Percentiles rank a stretch among this genome's conserved stretches.
Evolutionary conservation across 2,113 vertebrate genomes (phyloP).

Genomic region (Labrus mixtus): DNA sequence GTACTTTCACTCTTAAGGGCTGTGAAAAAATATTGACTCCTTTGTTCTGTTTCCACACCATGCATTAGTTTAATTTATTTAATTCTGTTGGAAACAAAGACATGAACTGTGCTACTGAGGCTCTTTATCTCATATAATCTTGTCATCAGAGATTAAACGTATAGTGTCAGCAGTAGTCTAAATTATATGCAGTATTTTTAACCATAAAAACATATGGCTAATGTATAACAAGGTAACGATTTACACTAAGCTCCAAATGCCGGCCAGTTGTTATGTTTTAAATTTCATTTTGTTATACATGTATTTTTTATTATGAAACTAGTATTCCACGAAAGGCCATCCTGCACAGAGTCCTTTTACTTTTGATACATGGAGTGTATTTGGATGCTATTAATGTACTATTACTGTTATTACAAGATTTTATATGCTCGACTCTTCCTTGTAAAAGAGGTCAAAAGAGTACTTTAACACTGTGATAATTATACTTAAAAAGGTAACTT

Average conservation of each 20-base stretch:
- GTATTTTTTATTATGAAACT: no score
- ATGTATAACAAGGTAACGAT: no score
- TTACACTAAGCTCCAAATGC: neutral
- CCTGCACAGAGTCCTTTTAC: no score
- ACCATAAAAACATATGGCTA: neutral
- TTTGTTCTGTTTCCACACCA: neutral
- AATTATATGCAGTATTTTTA: neutral
- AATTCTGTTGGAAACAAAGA: neutral
- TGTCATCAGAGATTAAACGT: no score
- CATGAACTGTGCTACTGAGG: neutral
- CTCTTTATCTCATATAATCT: neutral
- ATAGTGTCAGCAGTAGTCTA: neutral
- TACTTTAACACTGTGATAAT: no score
- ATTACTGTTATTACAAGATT: no score
- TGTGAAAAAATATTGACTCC: neutral
- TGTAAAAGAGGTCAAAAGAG: no score
- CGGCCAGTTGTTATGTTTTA: neutral
- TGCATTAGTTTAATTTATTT: neutral
- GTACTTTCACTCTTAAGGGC: constrained; percentile 19
- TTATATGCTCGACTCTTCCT: no score
- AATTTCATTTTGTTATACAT: no score
- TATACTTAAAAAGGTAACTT: neutral
- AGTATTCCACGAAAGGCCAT: no score
- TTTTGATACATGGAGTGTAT: neutral
- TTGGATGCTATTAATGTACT: neutral